phyloP scores from a whole-genome alignment of 1,140 invertebrate species.

The Mycetomoellerius zeteki region DNA sequence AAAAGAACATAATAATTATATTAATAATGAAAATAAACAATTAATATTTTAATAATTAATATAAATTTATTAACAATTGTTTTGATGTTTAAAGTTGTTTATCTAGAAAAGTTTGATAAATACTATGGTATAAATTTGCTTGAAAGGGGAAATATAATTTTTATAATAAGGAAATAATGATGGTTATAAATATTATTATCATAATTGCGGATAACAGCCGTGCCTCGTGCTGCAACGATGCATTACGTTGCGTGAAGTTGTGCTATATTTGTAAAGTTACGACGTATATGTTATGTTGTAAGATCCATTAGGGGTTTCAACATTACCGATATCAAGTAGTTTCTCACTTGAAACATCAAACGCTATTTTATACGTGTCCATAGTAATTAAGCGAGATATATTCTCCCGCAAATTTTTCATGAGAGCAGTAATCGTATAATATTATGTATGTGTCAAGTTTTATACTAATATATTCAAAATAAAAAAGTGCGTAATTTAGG shows the following conservation, averaged over 20 bases:
- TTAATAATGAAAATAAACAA: background rate
- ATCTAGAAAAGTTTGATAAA: background rate
- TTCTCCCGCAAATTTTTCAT: background rate
- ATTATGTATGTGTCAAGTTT: background rate
- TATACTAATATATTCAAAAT: background rate
- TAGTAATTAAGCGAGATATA: background rate
- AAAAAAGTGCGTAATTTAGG: background rate
- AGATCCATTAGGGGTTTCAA: slow-evolving; percentile 32
- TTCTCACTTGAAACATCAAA: background rate
- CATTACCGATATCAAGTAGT: slow-evolving; percentile 6
- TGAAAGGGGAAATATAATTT: background rate
- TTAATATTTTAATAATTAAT: slow-evolving; percentile 1
- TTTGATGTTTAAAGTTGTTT: background rate
- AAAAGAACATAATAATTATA: background rate
- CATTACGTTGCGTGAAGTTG: slow-evolving; percentile 9
- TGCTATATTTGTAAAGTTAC: slow-evolving; percentile 25
- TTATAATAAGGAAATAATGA: background rate
- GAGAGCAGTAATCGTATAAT: background rate
- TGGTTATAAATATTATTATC: slow-evolving; percentile 2
- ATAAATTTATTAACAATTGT: background rate
- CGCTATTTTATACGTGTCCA: background rate
- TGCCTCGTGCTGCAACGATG: background rate
- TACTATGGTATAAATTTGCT: background rate
- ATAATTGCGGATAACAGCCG: slow-evolving; percentile 8
- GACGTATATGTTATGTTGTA: slow-evolving; percentile 20